A percentile compares a stretch with the other conserved stretches of the same genome.
phyloP scores from a whole-genome alignment of 2,113 vertebrate genomes.

The Eubucco bourcierii region DNA sequence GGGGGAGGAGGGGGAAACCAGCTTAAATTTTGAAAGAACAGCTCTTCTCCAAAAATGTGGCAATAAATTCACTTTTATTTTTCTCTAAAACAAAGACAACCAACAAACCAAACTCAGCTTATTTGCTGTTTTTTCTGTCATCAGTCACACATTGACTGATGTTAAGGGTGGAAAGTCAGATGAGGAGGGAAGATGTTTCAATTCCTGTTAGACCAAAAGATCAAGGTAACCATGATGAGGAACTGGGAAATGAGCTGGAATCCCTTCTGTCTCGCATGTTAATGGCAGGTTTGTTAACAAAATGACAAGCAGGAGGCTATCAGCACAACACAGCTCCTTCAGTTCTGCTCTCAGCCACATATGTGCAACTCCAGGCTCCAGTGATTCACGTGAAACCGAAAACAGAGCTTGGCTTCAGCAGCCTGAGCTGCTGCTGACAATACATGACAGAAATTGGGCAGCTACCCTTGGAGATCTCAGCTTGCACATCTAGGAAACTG shows the following conservation, averaged over 20 bases:
- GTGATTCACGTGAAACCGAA: background rate
- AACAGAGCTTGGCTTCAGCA: background rate
- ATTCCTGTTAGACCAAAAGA: slow-evolving; percentile 23
- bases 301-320: slow-evolving; percentile 6
- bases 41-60: no score
- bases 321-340: background rate
- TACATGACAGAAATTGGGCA: background rate
- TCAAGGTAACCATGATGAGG: background rate
- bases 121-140: background rate
- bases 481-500: background rate
- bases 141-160: slow-evolving; percentile 2
- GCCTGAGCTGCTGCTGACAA: background rate
- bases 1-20: no score
- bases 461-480: background rate
- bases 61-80: background rate
- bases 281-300: slow-evolving; percentile 48
- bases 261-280: slow-evolving; percentile 17
- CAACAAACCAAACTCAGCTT: background rate
- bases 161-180: background rate
- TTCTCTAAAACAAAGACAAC: background rate
- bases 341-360: slow-evolving; percentile 18
- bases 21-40: no score
- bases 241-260: slow-evolving; percentile 34
- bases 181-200: background rate
- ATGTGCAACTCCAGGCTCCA: slow-evolving; percentile 21